Evolutionary conservation across 2,888 invertebrate genomes (phyloP).

Genomic region (Athetis lepigone): DNA sequence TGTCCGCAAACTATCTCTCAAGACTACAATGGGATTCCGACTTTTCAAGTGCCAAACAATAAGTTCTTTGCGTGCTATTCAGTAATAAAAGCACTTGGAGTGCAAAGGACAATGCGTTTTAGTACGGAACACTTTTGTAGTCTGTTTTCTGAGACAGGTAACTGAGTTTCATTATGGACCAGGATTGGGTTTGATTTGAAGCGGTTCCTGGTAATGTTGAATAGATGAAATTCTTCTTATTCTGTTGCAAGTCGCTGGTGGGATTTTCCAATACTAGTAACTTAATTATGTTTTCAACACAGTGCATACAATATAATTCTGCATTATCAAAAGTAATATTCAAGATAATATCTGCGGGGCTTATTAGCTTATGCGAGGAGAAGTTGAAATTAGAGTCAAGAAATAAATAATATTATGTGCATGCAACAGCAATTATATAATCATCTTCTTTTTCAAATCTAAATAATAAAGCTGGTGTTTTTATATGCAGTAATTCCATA

Average conservation of each 20-base stretch:
- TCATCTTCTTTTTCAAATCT: too few species aligned
- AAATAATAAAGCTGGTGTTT: too few species aligned
- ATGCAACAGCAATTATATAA: too few species aligned
- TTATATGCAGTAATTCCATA: too few species aligned
- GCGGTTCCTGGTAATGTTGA: conserved; percentile 8
- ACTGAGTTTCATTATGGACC: conserved; percentile 49
- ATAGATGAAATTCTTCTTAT: not conserved
- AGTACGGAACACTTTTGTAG: conserved; percentile 46
- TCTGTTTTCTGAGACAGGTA: conserved; percentile 58
- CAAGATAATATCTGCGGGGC: too few species aligned
- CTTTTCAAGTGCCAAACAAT: conserved; percentile 66
- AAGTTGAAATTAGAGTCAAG: too few species aligned
- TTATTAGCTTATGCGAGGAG: too few species aligned
- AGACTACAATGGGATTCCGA: conserved; percentile 58
- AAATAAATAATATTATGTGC: too few species aligned
- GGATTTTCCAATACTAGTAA: not conserved
- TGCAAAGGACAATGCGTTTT: conserved; percentile 65
- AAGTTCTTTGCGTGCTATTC: conserved; percentile 60
- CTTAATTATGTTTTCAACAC: not conserved
- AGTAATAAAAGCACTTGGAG: conserved; percentile 66
- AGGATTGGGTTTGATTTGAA: conserved; percentile 22
- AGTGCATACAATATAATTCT: too few species aligned
- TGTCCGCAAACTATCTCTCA: conserved; percentile 47
- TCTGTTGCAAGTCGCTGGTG: not conserved
- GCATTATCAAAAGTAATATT: too few species aligned